These are phyloP conservation scores for Heliconius erato DNA, from an alignment of 2,888 invertebrate species.

Conservation along the genomic window DNA sequence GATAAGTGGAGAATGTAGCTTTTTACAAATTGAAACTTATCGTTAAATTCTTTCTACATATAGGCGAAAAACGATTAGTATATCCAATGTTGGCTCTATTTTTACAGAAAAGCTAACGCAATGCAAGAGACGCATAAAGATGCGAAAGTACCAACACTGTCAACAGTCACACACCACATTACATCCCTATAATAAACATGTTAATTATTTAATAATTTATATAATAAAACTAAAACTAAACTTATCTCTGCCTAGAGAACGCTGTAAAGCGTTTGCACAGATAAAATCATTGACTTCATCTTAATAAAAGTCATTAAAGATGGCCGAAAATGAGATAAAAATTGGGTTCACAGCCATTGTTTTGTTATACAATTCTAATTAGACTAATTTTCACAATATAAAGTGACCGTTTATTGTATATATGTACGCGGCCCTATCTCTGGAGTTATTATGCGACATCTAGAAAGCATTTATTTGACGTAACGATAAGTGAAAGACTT, in stretches of 20 bases:
- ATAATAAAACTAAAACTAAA: slow-evolving; percentile 10
- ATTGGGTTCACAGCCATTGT: slow-evolving; percentile 27
- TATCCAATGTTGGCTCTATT: too few species aligned
- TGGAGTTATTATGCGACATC: slow-evolving; percentile 8
- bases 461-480: slow-evolving; percentile 25
- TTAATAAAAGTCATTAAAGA: slow-evolving; percentile 17
- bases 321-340: slow-evolving; percentile 23
- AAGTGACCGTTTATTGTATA: slow-evolving; percentile 12
- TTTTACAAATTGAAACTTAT: too few species aligned
- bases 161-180: too few species aligned
- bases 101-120: too few species aligned
- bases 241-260: background rate
- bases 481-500: slow-evolving; percentile 10
- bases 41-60: too few species aligned
- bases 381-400: slow-evolving; percentile 15
- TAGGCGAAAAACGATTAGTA: too few species aligned
- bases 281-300: slow-evolving; percentile 3
- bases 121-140: too few species aligned
- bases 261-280: background rate
- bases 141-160: too few species aligned
- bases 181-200: too few species aligned
- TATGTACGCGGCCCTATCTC: background rate
- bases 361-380: slow-evolving; percentile 26
- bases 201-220: background rate
- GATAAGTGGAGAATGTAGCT: too few species aligned